Evolutionary conservation across 2,888 invertebrate genomes (phyloP).

Genomic region (Euclidia mi): DNA sequence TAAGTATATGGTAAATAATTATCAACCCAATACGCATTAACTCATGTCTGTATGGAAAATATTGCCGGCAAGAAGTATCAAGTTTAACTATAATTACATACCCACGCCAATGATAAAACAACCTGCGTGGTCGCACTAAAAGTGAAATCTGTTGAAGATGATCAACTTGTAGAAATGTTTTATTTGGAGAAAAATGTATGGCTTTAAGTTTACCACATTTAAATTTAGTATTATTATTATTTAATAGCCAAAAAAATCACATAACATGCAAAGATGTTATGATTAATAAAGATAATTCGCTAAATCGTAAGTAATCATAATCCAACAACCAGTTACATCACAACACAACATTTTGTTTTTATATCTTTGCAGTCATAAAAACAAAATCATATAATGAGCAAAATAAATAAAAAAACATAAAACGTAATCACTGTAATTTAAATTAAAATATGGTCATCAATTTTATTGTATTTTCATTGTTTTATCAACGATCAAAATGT

Average conservation of each 20-base stretch:
- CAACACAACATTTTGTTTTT: slow-evolving; percentile 16
- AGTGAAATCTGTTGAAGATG: slow-evolving; percentile 5
- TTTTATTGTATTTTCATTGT: slow-evolving; percentile 13
- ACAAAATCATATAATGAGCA: slow-evolving; percentile 2
- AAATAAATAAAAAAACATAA: slow-evolving; percentile 3
- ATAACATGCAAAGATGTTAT: too few relatives aligned
- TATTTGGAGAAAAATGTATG: background rate
- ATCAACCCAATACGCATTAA: slow-evolving; percentile 24
- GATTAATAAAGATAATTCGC: too few relatives aligned
- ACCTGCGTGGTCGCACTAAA: slow-evolving; percentile 19
- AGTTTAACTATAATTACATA: slow-evolving; percentile 22
- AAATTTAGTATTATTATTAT: too few relatives aligned
- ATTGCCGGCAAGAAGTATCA: background rate
- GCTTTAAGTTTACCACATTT: too few relatives aligned
- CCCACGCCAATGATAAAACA: slow-evolving; percentile 9
- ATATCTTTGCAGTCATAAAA: slow-evolving; percentile 1
- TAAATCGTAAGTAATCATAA: slow-evolving; percentile 23
- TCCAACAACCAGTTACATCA: slow-evolving; percentile 28
- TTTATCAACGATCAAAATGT: slow-evolving; percentile 14
- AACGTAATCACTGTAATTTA: slow-evolving; percentile 1
- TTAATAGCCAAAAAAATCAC: too few relatives aligned
- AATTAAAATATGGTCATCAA: slow-evolving; percentile 11
- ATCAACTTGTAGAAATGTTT: background rate
- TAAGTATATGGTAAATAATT: slow-evolving; percentile 32
- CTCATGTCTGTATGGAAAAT: slow-evolving; percentile 13